phyloP scores from a whole-genome alignment of 2,888 invertebrate species.

The Synanthedon andrenaeformis region DNA sequence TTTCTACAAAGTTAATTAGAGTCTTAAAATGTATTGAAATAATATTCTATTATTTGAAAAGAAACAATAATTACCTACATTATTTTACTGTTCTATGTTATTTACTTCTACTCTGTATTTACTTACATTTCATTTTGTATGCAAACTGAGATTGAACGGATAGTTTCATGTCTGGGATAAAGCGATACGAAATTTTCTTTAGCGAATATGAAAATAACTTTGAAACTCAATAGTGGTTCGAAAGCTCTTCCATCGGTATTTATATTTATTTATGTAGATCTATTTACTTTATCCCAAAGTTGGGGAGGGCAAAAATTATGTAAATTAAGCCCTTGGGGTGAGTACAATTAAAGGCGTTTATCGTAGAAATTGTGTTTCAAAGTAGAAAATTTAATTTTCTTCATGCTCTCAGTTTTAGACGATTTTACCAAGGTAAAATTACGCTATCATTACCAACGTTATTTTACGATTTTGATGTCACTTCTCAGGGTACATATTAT shows the following conservation, averaged over 20 bases:
- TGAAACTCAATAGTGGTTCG: constrained; percentile 39
- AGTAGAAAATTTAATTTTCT: constrained; percentile 34
- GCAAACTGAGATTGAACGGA: too few species aligned
- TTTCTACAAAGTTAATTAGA: too few species aligned
- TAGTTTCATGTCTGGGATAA: too few species aligned
- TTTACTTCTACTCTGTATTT: neutral
- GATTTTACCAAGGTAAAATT: too few species aligned
- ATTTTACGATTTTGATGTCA: too few species aligned
- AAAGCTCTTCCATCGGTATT: constrained; percentile 16
- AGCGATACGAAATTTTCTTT: neutral
- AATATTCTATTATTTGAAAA: too few species aligned
- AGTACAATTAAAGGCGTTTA: constrained; percentile 59
- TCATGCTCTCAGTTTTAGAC: too few species aligned
- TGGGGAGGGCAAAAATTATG: constrained; percentile 47
- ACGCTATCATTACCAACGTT: too few species aligned
- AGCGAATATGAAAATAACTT: constrained; percentile 6
- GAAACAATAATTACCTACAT: too few species aligned
- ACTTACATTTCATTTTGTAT: neutral
- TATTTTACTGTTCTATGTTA: too few species aligned
- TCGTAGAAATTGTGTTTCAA: constrained; percentile 39
- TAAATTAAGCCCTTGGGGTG: constrained; percentile 51
- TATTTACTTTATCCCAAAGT: constrained; percentile 24
- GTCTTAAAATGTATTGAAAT: too few species aligned
- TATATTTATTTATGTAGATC: constrained; percentile 57
- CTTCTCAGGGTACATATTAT: too few species aligned